A percentile compares a stretch with the other conserved stretches of the same genome.
Conservation (phyloP, 1,140 invertebrate species). For the Lepidotrigona ventralis region DNA sequence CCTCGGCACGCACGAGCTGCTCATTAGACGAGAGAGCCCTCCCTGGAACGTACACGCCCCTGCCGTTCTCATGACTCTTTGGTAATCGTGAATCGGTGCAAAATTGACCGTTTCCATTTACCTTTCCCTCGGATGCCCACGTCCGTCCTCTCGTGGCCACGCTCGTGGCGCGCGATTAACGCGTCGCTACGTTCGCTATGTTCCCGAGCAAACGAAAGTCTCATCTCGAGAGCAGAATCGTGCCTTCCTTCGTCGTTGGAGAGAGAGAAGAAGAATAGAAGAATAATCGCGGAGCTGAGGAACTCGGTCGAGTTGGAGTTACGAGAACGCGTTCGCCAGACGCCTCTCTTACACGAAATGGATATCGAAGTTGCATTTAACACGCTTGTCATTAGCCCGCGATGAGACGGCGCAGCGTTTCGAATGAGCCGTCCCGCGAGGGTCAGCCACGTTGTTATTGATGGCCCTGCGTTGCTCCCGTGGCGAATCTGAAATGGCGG, state of each 20-base stretch:
- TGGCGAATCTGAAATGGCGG: conserved; percentile 43
- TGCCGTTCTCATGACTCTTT: conserved; percentile 46
- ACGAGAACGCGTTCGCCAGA: conserved; percentile 19
- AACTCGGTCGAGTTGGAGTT: conserved; percentile 29
- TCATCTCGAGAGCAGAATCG: not conserved
- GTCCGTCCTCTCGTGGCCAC: not conserved
- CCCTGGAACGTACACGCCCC: conserved; percentile 39
- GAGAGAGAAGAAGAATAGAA: too few species aligned
- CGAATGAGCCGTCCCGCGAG: conserved; percentile 30
- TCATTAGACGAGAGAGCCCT: conserved; percentile 44
- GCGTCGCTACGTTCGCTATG: not conserved
- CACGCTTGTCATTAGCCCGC: conserved; percentile 34
- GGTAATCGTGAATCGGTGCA: conserved; percentile 50
- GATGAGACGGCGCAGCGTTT: conserved; percentile 18
- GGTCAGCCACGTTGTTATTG: conserved; percentile 42
- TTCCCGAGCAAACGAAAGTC: not conserved
- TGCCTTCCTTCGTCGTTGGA: not conserved
- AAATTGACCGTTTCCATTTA: conserved; percentile 52
- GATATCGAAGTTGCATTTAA: conserved; percentile 46
- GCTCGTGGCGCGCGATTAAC: not conserved
- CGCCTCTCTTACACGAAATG: conserved; percentile 32
- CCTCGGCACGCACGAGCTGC: conserved; percentile 53
- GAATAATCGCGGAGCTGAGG: not conserved
- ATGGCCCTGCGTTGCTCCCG: conserved; percentile 32
- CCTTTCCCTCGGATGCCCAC: conserved; percentile 5